phyloP scores from a whole-genome alignment of 2,797 vertebrate genomes.

The Scolopax bukidnonensis region DNA sequence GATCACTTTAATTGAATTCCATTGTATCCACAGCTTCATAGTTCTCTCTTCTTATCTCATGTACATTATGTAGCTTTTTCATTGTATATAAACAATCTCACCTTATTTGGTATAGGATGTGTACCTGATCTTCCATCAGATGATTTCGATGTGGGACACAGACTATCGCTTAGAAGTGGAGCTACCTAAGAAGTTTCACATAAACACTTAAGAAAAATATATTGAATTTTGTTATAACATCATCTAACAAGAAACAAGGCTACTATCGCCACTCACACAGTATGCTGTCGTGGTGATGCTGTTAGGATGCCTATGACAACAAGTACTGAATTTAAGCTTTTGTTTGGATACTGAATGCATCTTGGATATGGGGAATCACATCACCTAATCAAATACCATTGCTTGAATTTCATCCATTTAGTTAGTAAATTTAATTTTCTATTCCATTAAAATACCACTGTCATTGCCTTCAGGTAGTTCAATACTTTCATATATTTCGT shows the following conservation, averaged over 20 bases:
- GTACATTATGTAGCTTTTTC: not conserved
- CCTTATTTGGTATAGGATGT: conserved; percentile 68
- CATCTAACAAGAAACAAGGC: not conserved
- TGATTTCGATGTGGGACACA: conserved; percentile 59
- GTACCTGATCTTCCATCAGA: conserved; percentile 58
- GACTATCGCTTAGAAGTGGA: conserved; percentile 49
- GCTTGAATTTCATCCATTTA: not conserved
- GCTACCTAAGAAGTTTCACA: conserved; percentile 55
- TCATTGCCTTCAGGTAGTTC: not conserved
- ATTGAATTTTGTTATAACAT: not conserved
- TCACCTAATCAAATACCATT: not conserved
- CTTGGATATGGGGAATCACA: not conserved
- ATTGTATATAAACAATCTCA: conserved; percentile 31
- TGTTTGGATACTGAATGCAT: not conserved
- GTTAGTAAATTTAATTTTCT: not conserved
- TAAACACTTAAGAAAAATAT: not conserved
- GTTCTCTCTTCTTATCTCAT: not conserved
- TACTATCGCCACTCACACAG: not conserved
- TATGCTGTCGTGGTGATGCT: not conserved
- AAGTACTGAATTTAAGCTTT: not conserved
- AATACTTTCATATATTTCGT: not conserved
- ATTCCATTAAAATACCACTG: not conserved
- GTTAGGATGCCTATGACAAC: not conserved
- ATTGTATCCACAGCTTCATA: not conserved
- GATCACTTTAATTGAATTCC: not conserved